These are phyloP conservation scores for Corapipo altera DNA, from an alignment of 2,113 vertebrate genomes.

Conservation along the genomic window DNA sequence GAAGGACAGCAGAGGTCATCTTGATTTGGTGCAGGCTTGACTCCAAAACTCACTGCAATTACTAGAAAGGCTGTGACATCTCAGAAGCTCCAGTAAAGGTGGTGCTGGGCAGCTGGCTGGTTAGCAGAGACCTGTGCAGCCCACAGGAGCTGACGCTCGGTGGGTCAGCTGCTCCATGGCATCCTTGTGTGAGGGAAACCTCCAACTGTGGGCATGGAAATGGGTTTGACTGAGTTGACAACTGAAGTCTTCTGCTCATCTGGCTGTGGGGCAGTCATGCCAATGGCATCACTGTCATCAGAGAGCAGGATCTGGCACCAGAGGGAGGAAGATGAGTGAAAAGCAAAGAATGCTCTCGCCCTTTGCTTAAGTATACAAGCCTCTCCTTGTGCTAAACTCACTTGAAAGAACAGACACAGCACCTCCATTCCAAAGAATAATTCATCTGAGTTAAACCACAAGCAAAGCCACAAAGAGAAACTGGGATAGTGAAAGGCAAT, in stretches of 20 bases:
- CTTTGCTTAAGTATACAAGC: background rate
- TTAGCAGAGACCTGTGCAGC: background rate
- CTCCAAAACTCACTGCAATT: background rate
- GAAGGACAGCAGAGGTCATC: background rate
- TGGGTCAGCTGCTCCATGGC: background rate
- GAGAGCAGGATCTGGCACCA: background rate
- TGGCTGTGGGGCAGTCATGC: background rate
- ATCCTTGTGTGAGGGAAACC: fast-evolving
- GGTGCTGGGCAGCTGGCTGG: background rate
- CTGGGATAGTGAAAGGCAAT: background rate
- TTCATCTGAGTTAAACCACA: background rate
- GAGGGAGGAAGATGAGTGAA: background rate
- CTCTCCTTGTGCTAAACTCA: background rate
- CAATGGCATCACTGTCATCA: background rate
- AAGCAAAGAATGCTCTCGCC: background rate
- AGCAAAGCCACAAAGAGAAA: background rate
- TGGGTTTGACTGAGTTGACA: fast-evolving
- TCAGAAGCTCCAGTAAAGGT: background rate
- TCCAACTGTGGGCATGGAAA: background rate
- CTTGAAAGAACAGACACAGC: background rate
- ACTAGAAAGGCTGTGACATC: background rate
- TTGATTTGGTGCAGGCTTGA: background rate
- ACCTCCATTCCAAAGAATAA: background rate
- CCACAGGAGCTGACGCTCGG: fast-evolving
- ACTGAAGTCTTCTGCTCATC: background rate